These are phyloP conservation scores for Pandion haliaetus DNA, from an alignment of 2,113 vertebrate genomes.

Conservation along the genomic window DNA sequence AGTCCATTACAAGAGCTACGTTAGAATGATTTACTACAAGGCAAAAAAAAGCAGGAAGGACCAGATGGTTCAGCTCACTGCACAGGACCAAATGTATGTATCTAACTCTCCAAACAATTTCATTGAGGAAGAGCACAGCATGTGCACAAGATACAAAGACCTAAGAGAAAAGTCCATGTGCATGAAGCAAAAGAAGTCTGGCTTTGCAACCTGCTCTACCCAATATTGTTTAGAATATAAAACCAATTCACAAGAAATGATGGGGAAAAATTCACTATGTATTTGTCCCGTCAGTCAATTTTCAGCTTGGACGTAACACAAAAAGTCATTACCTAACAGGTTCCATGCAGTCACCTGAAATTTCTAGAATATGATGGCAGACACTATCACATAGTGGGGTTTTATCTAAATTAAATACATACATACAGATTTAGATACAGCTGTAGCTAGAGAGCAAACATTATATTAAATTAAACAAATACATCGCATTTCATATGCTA, in stretches of 20 bases:
- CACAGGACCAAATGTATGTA: background rate
- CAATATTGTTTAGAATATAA: background rate
- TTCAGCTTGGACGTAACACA: slow-evolving; percentile 37
- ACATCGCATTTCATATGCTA: background rate
- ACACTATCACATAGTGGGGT: background rate
- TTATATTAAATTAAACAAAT: background rate
- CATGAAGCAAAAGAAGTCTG: background rate
- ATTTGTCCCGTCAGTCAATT: background rate
- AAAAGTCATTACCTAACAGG: background rate
- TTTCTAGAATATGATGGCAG: fast-evolving
- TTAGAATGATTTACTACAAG: background rate
- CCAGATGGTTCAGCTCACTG: background rate
- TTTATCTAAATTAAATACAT: background rate
- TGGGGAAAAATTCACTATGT: background rate
- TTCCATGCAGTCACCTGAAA: background rate
- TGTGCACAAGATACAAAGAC: background rate
- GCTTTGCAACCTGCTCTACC: background rate
- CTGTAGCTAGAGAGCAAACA: background rate
- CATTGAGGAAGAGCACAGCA: background rate
- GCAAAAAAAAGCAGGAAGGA: background rate
- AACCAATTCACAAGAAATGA: background rate
- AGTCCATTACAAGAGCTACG: background rate
- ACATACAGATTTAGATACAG: background rate
- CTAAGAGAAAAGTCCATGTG: background rate
- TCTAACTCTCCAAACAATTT: background rate